Evolutionary conservation across 2,113 vertebrate genomes (phyloP).

Genomic region (Typhlomys cinereus): DNA sequence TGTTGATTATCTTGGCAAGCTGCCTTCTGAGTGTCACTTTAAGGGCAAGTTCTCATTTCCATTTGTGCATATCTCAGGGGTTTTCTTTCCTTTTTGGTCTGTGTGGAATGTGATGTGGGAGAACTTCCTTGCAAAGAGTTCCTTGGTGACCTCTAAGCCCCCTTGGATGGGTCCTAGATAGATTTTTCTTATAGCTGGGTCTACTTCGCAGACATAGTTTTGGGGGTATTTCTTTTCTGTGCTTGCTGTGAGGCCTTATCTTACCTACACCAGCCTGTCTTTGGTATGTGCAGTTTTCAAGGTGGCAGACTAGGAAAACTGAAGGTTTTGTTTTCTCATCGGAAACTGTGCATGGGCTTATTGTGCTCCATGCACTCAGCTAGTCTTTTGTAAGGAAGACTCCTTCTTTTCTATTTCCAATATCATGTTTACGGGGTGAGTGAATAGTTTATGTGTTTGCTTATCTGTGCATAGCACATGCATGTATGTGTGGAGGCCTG

Average conservation of each 20-base stretch:
- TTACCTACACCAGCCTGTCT: not conserved
- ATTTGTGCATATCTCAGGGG: not conserved
- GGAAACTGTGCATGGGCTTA: not conserved
- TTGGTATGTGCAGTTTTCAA: not conserved
- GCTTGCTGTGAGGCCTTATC: not conserved
- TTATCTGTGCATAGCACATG: no score
- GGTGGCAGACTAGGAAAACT: not conserved
- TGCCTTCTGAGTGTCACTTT: not conserved
- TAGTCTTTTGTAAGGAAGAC: not conserved
- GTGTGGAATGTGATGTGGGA: not conserved
- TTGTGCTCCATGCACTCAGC: not conserved
- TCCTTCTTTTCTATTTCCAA: no score
- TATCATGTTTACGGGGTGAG: no score
- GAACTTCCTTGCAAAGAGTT: conserved; percentile 1
- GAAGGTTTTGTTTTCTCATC: not conserved
- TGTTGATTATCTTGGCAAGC: conserved; percentile 27
- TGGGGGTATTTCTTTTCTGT: not conserved
- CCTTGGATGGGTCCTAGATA: not conserved
- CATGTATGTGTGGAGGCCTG: no score
- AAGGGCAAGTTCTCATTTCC: not conserved
- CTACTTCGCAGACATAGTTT: not conserved
- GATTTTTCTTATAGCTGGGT: not conserved
- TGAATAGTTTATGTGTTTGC: no score
- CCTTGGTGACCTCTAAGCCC: not conserved
- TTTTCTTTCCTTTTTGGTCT: not conserved